A percentile compares a stretch with the other conserved stretches of the same genome.
These are phyloP conservation scores for Alcedo quadribrachys DNA, from an alignment of 2,797 vertebrate species.

Conservation along the genomic window DNA sequence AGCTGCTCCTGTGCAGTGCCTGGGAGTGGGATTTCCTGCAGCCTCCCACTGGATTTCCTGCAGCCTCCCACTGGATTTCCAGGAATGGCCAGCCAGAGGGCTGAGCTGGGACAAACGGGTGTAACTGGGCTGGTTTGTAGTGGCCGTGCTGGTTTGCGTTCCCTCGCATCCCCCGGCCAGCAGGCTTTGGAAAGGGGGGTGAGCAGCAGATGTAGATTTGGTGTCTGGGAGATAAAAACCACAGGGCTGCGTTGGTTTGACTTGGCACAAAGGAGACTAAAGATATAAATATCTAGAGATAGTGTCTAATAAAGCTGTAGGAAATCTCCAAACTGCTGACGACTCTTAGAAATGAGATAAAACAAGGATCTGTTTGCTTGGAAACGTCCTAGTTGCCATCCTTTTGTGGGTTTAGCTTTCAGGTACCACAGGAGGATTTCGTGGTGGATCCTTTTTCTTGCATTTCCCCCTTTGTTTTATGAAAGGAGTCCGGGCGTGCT, in stretches of 20 bases:
- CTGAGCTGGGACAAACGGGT: too few relatives aligned
- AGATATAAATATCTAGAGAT: slow-evolving; percentile 37
- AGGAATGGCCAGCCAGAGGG: background rate
- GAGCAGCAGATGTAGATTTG: background rate
- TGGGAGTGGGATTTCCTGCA: background rate
- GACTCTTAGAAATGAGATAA: slow-evolving; percentile 41
- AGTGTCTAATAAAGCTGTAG: slow-evolving; percentile 40
- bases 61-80: background rate
- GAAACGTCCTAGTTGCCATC: background rate
- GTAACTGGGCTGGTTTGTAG: background rate
- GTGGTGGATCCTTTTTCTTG: background rate
- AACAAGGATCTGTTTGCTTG: background rate
- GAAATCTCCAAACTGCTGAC: slow-evolving; percentile 52
- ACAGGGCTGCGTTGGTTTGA: background rate
- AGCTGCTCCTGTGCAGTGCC: background rate
- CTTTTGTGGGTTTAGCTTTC: background rate
- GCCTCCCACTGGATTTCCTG: background rate
- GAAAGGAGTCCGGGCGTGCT: slow-evolving; percentile 58
- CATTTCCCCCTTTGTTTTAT: background rate
- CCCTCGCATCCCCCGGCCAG: background rate
- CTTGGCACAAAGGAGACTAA: slow-evolving; percentile 31
- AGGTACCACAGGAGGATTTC: background rate
- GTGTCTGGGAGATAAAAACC: slow-evolving; percentile 2
- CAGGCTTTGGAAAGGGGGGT: background rate
- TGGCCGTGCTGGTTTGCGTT: background rate